Base-by-base conservation (phyloP, 2,797 vertebrate species). In the Thalassophryne amazonica region DNA sequence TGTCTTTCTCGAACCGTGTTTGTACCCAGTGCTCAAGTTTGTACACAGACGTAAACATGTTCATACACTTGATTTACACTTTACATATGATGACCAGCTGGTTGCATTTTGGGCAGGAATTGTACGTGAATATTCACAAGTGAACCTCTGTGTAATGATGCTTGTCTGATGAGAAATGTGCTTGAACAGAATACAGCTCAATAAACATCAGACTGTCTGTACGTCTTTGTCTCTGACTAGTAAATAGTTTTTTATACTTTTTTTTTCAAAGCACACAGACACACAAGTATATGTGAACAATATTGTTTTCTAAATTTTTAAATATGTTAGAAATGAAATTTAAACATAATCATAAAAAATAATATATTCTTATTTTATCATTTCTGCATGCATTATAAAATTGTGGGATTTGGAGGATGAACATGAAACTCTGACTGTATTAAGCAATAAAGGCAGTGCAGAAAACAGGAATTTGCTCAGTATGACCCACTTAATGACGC, bases 131-230 rank as follows among this genome's bases (percentile, higher is more conserved):
- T 64, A 51, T 60, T 54, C 52, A 56, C 36, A 70, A 63, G 64
- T 66, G 28, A 69, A 80, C 56, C 32, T 69, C 51, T 84, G 81
- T 81, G 71, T 70, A 70, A 73, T 61, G 60, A 77, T 53, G 56
- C 69, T 81, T 84, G 79, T 80, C 41, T 76, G 61, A 60, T 72
- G 25, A 76, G 61, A 83, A 61, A 46, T 70, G 73, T 79, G 70
- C 60, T 57, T 59, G 78, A 84, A 71, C 5, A 49, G 85, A 81
- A 79, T 62, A 78, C 76, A 81, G 73, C 76, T 83, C 71, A 91
- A 90, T 89, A 84, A 90, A 90, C 84, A 86, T 63, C 74, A 78
- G 66, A 76, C 57, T 81, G 72, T 90, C 86, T 77, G 76, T 81
- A 86, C 36, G 58, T 67, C 20, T 33, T 18, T 59, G 33, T 67